Percentiles rank a stretch among this genome's conserved stretches.
Evolutionary conservation across 2,888 invertebrate species (phyloP).

Genomic region (Ethmia dodecea): DNA sequence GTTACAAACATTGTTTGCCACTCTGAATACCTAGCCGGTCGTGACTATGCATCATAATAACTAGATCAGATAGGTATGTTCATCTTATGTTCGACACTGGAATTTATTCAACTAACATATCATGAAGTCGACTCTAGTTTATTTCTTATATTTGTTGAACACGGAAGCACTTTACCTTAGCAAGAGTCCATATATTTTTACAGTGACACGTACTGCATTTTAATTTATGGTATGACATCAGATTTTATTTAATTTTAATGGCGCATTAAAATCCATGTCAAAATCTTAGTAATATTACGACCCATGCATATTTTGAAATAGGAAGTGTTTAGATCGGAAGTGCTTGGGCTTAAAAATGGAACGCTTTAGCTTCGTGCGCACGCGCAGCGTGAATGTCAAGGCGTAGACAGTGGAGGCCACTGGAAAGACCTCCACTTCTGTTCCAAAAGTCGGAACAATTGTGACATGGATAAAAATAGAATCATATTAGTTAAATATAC

Average conservation of each 20-base stretch:
- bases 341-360: slow-evolving; percentile 58
- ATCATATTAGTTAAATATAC: neutral
- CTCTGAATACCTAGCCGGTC: slow-evolving; percentile 30
- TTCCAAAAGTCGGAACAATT: slow-evolving; percentile 18
- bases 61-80: no score
- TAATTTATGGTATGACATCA: no score
- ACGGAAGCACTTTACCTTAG: no score
- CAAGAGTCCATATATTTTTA: no score
- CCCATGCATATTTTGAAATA: slow-evolving; percentile 35
- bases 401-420: slow-evolving; percentile 37
- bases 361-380: slow-evolving; percentile 54
- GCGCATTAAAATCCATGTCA: slow-evolving; percentile 11
- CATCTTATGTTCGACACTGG: no score
- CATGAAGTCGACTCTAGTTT: no score
- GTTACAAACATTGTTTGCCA: slow-evolving; percentile 50
- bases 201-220: no score
- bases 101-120: no score
- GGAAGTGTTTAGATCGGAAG: slow-evolving; percentile 69
- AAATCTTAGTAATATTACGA: slow-evolving; percentile 12
- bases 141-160: no score
- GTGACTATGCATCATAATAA: slow-evolving; percentile 13
- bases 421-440: slow-evolving; percentile 3
- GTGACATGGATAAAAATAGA: slow-evolving; percentile 3
- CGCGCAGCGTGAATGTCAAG: slow-evolving; percentile 69
- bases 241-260: slow-evolving; percentile 15